These are phyloP conservation scores for Sesamia inferens DNA, from an alignment of 2,888 invertebrate genomes.

Conservation along the genomic window DNA sequence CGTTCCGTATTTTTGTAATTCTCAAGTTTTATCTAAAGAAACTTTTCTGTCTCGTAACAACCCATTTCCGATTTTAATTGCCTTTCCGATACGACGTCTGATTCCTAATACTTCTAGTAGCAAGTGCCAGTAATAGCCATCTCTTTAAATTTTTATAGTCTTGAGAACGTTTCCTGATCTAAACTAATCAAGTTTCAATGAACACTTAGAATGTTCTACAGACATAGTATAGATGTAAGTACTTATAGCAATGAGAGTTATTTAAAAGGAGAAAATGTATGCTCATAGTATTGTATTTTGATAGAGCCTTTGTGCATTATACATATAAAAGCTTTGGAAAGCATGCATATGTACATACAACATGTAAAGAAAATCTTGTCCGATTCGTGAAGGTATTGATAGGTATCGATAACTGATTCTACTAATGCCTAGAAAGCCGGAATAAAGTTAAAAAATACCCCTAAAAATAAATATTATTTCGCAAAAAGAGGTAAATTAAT, in stretches of 20 bases:
- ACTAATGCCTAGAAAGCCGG: too few relatives aligned
- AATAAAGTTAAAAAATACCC: too few relatives aligned
- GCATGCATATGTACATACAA: too few relatives aligned
- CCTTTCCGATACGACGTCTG: conserved; percentile 36
- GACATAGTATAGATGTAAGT: not conserved
- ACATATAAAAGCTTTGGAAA: not conserved
- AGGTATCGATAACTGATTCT: too few relatives aligned
- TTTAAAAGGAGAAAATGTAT: not conserved
- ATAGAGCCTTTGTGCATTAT: not conserved
- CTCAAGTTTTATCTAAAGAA: conserved; percentile 12
- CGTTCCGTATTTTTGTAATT: not conserved
- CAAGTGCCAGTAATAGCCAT: conserved; percentile 37
- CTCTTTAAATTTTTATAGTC: conserved; percentile 28
- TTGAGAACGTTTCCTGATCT: conserved; percentile 18
- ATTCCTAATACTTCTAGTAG: conserved; percentile 28
- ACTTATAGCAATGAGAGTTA: not conserved
- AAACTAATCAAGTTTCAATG: conserved; percentile 22
- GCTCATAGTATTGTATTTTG: not conserved
- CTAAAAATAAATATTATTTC: too few relatives aligned
- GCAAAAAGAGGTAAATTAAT: too few relatives aligned
- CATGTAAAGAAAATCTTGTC: too few relatives aligned
- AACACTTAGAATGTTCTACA: conserved; percentile 10
- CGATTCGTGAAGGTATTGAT: too few relatives aligned
- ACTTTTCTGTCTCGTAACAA: conserved; percentile 30
- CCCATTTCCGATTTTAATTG: conserved; percentile 48